Conservation (phyloP, 2,888 invertebrate species). For the Dynastes grantii region DNA sequence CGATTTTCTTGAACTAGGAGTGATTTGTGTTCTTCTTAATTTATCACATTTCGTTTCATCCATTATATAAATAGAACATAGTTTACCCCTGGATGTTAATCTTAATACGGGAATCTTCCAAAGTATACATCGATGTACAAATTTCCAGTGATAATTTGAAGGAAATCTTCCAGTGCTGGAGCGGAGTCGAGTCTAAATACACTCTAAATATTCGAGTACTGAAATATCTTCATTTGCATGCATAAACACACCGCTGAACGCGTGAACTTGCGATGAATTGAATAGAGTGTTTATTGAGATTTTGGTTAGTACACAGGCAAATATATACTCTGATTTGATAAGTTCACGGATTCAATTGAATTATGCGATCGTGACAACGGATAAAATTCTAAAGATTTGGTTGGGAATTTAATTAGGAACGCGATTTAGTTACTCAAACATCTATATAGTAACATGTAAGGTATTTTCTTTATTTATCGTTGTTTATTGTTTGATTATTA, state of each 20-base stretch:
- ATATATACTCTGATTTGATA: background rate
- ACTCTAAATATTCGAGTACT: background rate
- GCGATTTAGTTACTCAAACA: no score
- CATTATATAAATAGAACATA: background rate
- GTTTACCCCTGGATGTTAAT: background rate
- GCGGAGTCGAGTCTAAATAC: conserved; percentile 8
- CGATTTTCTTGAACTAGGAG: background rate
- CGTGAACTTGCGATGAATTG: background rate
- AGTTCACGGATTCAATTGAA: background rate
- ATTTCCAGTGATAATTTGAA: background rate
- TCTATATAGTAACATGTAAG: no score
- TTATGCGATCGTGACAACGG: background rate
- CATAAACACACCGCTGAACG: background rate
- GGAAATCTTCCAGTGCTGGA: conserved; percentile 7
- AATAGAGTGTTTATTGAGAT: conserved; percentile 7
- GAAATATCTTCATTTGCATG: conserved; percentile 25
- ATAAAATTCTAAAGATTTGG: no score
- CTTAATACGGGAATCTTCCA: background rate
- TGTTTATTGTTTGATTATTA: no score
- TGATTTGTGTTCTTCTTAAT: background rate
- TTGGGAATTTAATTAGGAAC: no score
- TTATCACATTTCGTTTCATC: background rate
- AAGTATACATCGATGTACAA: background rate
- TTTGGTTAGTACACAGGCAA: background rate
- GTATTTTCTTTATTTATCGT: no score